Evolutionary conservation across 2,113 vertebrate genomes (phyloP), one percentile per base, ranked within the genome.

Genomic region (Melospiza georgiana): DNA sequence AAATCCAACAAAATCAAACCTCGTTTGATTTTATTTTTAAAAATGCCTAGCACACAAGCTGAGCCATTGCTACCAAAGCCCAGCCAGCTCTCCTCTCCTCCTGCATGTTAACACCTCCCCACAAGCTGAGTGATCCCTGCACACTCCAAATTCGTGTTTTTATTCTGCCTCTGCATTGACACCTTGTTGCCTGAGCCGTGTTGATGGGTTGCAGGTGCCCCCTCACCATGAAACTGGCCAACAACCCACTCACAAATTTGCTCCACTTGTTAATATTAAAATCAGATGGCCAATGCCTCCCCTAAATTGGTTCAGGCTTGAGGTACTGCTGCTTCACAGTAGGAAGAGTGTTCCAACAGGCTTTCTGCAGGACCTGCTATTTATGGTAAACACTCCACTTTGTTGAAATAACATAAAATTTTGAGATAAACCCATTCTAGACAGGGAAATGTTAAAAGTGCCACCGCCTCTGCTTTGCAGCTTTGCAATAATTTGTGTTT

Each of bases 281-380:
- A 97, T 97, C 96, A 97, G 65, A 96, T 96, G 97, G 95, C 66
- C 93, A 66, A 51, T 63, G 82, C 91, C 73, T 96, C 69, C 85
- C 88, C 71, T 95, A 97, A 97, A 97, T 96, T 95, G 89, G 84
- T 96, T 97, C 96, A 96, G 94, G 86, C 89, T 93, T 95, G 95
- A 96, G 85, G 82, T 31, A 71, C 85, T 54, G 75, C 92, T 89
- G 94, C 87, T 58, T 96, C 88, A 35, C 94, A 92, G 95, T 81
- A 73, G 94, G 90, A 63, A 78, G 80, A 58, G 62, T 35, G 83
- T 31, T 94, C 86, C 92, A 86, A 11, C 39, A 48, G 83, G 69
- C 83, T 93, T 93, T 94, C 94, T 92, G 65, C 93, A 92, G 93
- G 76, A 86, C 88, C 73, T 52, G 66, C 90, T 97, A 81, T 93